Evolutionary conservation across 2,113 vertebrate species (phyloP).

Genomic region (Dipodomys stephensi): DNA sequence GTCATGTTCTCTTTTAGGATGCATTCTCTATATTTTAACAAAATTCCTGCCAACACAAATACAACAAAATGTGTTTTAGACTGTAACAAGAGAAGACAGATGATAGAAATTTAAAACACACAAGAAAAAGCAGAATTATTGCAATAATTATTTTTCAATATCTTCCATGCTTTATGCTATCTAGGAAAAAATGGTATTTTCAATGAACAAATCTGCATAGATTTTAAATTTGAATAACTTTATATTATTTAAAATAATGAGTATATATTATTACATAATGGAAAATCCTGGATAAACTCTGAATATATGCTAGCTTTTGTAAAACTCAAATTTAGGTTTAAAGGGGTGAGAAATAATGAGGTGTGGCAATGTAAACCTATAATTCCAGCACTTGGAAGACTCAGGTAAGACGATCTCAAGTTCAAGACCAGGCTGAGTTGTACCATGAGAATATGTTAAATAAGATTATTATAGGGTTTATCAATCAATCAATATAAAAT

Average conservation of each 20-base stretch:
- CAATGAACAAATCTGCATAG: background rate
- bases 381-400: no score
- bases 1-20: constrained; percentile 47
- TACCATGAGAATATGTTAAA: no score
- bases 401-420: no score
- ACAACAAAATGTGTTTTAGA: background rate
- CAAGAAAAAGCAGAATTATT: background rate
- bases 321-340: background rate
- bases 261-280: background rate
- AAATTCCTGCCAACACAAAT: background rate
- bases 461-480: no score
- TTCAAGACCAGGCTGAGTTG: no score
- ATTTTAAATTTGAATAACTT: no score
- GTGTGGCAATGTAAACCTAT: no score
- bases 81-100: background rate
- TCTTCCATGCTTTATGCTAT: rapidly evolving
- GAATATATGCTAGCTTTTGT: background rate
- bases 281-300: background rate
- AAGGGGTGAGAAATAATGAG: background rate
- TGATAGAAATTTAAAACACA: background rate
- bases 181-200: background rate
- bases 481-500: no score
- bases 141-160: background rate
- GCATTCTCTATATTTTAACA: constrained; percentile 35
- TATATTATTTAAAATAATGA: background rate